Base-by-base conservation (phyloP, 2,797 vertebrate species). In the Eulemur coronatus region DNA sequence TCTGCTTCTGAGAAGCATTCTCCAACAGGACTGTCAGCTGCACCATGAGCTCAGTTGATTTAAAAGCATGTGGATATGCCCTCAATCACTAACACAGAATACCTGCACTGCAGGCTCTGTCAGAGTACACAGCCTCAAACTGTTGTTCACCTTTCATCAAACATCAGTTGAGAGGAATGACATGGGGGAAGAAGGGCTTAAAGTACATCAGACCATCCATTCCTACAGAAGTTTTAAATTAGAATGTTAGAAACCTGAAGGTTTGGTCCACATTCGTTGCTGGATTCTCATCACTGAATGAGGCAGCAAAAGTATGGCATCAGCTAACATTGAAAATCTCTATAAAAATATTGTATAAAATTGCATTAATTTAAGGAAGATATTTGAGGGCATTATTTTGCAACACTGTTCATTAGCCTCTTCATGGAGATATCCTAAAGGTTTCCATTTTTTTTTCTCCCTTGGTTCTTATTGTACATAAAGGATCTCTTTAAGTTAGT, bases 1-100 rank as follows among this genome's bases (percentile, higher is more conserved):
- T 96, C 30, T 14, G 30, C 87, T 43, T 84, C 50, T 7, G 46
- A 93, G 87, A 50, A 76, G 14, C 24, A 24, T 67, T 76, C 50
- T 87, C 30, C 43, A 78, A 48, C 18, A 95, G 61, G n/a, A 17
- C 67, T 90, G 69, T 78, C 87, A 88, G 18, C 57, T 26, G 28
- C 4, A 79, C 22, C 82, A 35, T 0, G 38, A 90, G 46, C 35
- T 75, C 28, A 10, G 72, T 2, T 50, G 88, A 72, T 69, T 87
- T 84, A 30, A 92, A 96, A 91, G 73, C 26, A 28, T 14, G 10
- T 26, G 15, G 79, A 52, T 50, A 87, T 91, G 48, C 13, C 35
- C 84, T 96, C 94, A 75, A 91, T 95, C 84, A 92, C 41, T 5
- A 38, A 67, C 72, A 46, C 26, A 72, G 57, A 79, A 55, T 41